Evolutionary conservation across 1,140 invertebrate genomes (phyloP), one percentile per base, ranked within the genome.

Genomic region (Temnothorax curvispinosus): DNA sequence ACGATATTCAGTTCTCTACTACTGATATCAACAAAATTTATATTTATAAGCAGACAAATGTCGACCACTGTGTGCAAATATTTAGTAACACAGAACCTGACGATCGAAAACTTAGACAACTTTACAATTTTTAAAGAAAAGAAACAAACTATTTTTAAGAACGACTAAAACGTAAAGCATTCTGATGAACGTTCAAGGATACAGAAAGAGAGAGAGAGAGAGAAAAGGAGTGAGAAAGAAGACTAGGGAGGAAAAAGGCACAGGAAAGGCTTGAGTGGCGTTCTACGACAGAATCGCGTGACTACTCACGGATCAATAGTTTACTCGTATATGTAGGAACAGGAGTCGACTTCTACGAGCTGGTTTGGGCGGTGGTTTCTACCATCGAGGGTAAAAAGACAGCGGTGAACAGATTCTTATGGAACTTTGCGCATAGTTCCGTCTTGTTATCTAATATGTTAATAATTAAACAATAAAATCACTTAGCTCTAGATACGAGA

Each of bases 201-300:
- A 74, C 56, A 54, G 60, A 35, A 27, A 80, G 35, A 80, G 13
- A 11, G 65, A 21, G 21, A 52, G 60, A 35, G 35, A 80, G 74
- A 47, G 88, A 47, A 56, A 41, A 32, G 64, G 8, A 18, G 47
- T 8, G n/a, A 76, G 64, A 67, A 74, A 71, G 71, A 89, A 18
- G 54, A 27, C n/a, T n/a, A 75, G 72, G 86, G 90, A 89, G 87
- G 87, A 88, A 88, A 90, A 89, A 91, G 87, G 89, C 82, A 89
- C 87, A 93, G 92, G 90, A 94, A 95, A 94, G 91, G 94, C 92
- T 95, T 94, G 94, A 94, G 92, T 94, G 93, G 92, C 93, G 93
- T 95, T 94, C 92, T 94, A 95, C 91, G 94, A 94, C 93, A 90
- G 93, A 95, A 94, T 95, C 94, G 94, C 94, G 94, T 95, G 94